Percentiles rank a stretch among this genome's conserved stretches.
Evolutionary conservation across 2,888 invertebrate genomes (phyloP).

Genomic region (Leucania comma): DNA sequence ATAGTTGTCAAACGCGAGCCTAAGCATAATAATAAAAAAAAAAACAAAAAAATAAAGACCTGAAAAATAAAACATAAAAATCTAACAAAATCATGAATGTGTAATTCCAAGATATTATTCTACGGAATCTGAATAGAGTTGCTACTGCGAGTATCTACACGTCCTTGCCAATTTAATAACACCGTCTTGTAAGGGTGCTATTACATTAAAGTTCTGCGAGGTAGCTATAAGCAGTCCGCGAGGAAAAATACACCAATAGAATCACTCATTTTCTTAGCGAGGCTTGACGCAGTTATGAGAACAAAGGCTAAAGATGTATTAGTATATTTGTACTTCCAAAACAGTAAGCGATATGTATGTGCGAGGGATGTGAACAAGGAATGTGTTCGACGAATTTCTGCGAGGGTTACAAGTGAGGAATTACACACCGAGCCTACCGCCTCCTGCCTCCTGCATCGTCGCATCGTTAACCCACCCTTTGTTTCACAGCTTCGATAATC

Average conservation of each 20-base stretch:
- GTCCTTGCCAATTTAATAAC: conserved; percentile 83
- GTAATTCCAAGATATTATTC: conserved; percentile 74
- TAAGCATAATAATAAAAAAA: too few relatives aligned
- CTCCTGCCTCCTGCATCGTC: neutral
- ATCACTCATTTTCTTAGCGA: neutral
- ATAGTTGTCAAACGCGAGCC: too few relatives aligned
- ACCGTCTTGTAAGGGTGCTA: conserved; percentile 70
- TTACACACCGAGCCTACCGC: neutral
- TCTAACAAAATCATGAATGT: conserved; percentile 21
- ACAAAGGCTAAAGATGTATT: too few relatives aligned
- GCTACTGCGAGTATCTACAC: conserved; percentile 72
- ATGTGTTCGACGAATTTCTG: too few relatives aligned
- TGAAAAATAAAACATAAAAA: neutral
- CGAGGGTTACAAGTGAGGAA: too few relatives aligned
- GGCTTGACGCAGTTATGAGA: too few relatives aligned
- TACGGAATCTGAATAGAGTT: conserved; percentile 74
- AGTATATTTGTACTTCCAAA: too few relatives aligned
- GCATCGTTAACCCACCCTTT: neutral
- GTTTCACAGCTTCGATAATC: neutral
- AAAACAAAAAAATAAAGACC: too few relatives aligned
- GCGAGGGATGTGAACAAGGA: too few relatives aligned
- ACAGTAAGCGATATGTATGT: too few relatives aligned
- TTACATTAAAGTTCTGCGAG: neutral
- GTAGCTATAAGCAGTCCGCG: neutral
- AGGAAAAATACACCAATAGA: neutral